Conservation (phyloP, 1,140 invertebrate species). For the Trissolcus basalis region DNA sequence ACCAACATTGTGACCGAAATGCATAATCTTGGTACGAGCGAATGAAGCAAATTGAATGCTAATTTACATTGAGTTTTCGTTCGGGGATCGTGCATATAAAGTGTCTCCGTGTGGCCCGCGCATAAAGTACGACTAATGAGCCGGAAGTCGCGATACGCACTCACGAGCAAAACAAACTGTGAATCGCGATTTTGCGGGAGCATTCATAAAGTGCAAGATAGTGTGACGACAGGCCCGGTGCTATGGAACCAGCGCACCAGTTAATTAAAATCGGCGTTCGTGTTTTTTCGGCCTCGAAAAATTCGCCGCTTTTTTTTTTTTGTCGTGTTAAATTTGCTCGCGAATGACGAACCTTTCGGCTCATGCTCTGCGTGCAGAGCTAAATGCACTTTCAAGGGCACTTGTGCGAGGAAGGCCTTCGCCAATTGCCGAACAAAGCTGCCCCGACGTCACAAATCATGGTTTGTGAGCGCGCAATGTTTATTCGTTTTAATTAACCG, state of each 20-base stretch:
- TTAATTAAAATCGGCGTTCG: constrained; percentile 33
- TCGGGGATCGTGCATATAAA: constrained; percentile 7
- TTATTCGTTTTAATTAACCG: constrained; percentile 44
- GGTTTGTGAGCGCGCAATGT: constrained; percentile 2
- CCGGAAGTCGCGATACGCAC: constrained; percentile 62
- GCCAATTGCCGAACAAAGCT: constrained; percentile 51
- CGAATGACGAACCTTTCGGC: constrained; percentile 43
- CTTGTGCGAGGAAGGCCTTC: constrained; percentile 32
- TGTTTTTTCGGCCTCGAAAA: constrained; percentile 65
- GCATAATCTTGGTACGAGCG: not conserved
- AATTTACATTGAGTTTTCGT: constrained; percentile 24
- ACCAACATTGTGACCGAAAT: not conserved
- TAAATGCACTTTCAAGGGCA: constrained; percentile 54
- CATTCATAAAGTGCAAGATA: constrained; percentile 21
- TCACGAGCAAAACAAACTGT: constrained; percentile 34
- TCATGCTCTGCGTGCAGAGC: constrained; percentile 22
- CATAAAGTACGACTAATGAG: constrained; percentile 60
- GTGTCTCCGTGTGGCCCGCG: constrained; percentile 20
- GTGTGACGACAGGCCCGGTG: constrained; percentile 11
- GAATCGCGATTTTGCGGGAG: constrained; percentile 12
- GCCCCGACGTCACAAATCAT: constrained; percentile 26
- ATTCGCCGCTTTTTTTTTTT: not conserved
- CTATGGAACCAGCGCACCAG: not conserved
- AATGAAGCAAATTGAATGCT: constrained; percentile 25
- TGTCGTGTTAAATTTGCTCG: not conserved